Base-by-base conservation (phyloP, 2,113 vertebrate genomes). In the Periophthalmus modestus region DNA sequence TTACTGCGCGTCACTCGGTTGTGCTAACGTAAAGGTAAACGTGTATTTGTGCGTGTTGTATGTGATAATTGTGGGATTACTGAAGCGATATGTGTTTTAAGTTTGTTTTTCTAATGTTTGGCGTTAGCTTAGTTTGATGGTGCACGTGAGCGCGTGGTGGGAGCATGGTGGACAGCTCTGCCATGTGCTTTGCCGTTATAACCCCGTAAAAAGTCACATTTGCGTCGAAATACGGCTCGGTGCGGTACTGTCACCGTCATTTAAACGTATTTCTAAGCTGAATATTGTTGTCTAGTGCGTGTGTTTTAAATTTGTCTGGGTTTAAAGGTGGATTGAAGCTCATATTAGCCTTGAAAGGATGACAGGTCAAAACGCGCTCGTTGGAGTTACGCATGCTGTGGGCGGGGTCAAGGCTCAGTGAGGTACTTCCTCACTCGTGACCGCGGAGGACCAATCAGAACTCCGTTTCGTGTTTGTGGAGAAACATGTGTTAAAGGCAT, bases 101-200 rank as follows among this genome's bases (percentile, higher is more conserved):
- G 13, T 19, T 0, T 0, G 7, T 4, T 28, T 0, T 4, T 11
- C 11, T 59, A 28, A 0, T 4, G 1, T 1, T 0, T 23, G 0
- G 0, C 10, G 7, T 1, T n/a, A 0, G 0, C 10, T 9, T 0
- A 7, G 16, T 23, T 11, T 28, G 12, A 23, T 13, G 34, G 1
- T 13, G 0, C 46, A 46, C n/a, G 19, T 68, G 9, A 50, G 23
- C 14, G 55, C 19, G 5, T 61, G 52, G 23, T 79, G 62, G 66
- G 36, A 19, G 70, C 46, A 68, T 2, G 52, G 34, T 78, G 66
- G 69, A 39, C 54, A 34, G 33, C 63, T 63, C 50, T 71, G 82
- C 89, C 89, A 91, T 86, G 89, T 91, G 89, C 85, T 89, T 61
- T 21, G 46, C 69, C 61, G 69, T 57, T 48, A 54, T 66, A 43